phyloP scores from a whole-genome alignment of 2,113 vertebrate species.

The Brachyhypopomus gauderio region DNA sequence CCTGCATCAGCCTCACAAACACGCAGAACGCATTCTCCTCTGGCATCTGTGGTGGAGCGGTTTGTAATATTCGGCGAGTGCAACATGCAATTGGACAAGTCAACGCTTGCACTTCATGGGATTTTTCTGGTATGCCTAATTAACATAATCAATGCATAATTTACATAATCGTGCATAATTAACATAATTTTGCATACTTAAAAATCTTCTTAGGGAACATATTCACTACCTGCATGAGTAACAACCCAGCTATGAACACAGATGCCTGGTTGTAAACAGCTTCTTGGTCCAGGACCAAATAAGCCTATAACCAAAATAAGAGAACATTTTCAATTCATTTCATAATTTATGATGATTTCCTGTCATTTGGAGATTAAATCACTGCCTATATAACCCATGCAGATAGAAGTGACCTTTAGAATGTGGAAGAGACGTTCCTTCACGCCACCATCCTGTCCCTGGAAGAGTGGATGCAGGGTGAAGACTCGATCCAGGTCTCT shows the following conservation, averaged over 20 bases:
- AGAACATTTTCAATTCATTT: no score
- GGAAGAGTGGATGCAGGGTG: conserved; percentile 95
- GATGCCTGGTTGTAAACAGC: conserved; percentile 97
- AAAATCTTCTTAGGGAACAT: background rate
- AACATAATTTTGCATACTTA: no score
- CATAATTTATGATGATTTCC: background rate
- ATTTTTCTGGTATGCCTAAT: no score
- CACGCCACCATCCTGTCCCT: conserved; percentile 90
- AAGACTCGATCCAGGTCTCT: conserved; percentile 94
- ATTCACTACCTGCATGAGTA: conserved; percentile 93
- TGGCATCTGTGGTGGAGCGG: conserved; percentile 80
- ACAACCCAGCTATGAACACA: conserved; percentile 93
- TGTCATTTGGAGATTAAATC: background rate
- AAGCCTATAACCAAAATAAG: conserved; percentile 80
- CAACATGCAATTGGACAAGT: no score
- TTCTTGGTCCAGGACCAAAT: conserved; percentile 95
- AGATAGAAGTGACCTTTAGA: conserved; percentile 84
- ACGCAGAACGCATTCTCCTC: conserved; percentile 98
- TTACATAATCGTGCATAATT: no score
- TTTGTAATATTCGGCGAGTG: no score
- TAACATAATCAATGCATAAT: no score
- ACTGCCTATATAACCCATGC: background rate
- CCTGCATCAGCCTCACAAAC: conserved; percentile 98
- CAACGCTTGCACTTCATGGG: no score
- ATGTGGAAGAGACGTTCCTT: conserved; percentile 97